Base-by-base conservation (phyloP, 2,797 vertebrate genomes). In the Tokudaia muenninki region DNA sequence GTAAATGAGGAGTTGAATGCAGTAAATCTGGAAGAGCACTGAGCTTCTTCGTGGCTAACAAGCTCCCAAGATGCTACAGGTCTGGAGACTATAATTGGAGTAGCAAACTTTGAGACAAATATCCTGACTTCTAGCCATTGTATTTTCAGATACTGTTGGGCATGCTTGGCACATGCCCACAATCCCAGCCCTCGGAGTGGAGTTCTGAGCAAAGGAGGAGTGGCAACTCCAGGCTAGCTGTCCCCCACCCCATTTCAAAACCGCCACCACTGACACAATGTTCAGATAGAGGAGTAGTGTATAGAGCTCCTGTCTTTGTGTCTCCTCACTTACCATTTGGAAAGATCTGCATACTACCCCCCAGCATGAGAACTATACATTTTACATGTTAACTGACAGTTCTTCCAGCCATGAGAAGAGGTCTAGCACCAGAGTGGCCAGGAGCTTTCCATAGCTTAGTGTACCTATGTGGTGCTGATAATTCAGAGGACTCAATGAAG, bases 1-100 rank as follows among this genome's bases (percentile, higher is more conserved):
- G 86, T 88, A 87, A 89, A 63, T 86, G 86, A 83, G 44, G 37
- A 84, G 29, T 79, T 52, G 75, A 94, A 83, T 92, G 61, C 70
- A 92, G 0, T 82, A 81, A 81, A 63, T 79, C 24, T 8, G 10
- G 19, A 41, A 83, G 24, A 50, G 17, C 79, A 19, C 89, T 44
- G 59, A 82, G 65, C 31, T 26, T 86, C 34, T 93, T 19, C 17
- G 11, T 92, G 50, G 19, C 86, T 91, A 50, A 92, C 47, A 95
- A 88, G 78, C 41, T 89, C 55, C 16, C 21, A 59, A 37, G 11
- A 34, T 81, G 24, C 19, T 90, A 16, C 26, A 63, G 31, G 31
- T 92, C n/a, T 59, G 41, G 79, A 81, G 52, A 26, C 24, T 47
- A 2, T 79, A 72, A 67, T 52, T 78, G 61, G 55, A 94, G 41